A percentile compares a stretch with the other conserved stretches of the same genome.
Evolutionary conservation across 2,888 invertebrate species (phyloP).

Genomic region (Drosophila birchii): DNA sequence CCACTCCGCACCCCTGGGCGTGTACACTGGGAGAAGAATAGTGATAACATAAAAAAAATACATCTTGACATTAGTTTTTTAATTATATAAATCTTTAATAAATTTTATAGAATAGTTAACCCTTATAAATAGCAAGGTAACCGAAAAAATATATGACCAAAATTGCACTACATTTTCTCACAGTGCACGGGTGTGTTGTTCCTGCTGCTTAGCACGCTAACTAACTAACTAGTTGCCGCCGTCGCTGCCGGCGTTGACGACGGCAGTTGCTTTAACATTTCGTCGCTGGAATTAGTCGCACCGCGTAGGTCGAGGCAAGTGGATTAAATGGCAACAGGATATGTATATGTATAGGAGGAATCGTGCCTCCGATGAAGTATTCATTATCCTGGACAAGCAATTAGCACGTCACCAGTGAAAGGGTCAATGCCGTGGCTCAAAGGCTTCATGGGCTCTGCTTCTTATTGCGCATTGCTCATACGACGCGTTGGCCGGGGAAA

Average conservation of each 20-base stretch:
- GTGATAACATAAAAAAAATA: too few species aligned
- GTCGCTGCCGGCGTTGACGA: constrained; percentile 26
- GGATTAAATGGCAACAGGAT: constrained; percentile 67
- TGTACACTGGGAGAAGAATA: constrained; percentile 3
- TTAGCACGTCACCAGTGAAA: constrained; percentile 54
- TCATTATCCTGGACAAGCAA: constrained; percentile 69
- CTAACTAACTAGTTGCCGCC: constrained; percentile 48
- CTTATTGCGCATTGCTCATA: constrained; percentile 56
- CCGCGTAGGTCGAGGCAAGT: constrained; percentile 78
- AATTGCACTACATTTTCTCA: not conserved
- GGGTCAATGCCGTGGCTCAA: constrained; percentile 54
- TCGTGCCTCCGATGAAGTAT: constrained; percentile 33
- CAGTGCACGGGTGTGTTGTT: constrained; percentile 20
- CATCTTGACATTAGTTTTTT: not conserved
- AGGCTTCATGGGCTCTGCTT: constrained; percentile 38
- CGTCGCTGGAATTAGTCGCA: constrained; percentile 68
- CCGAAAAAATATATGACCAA: too few species aligned
- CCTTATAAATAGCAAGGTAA: too few species aligned
- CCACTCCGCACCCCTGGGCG: constrained; percentile 11
- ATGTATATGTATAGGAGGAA: constrained; percentile 16
- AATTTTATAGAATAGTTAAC: too few species aligned
- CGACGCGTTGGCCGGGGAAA: constrained; percentile 51
- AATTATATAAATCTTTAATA: too few species aligned
- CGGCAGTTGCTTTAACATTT: constrained; percentile 60
- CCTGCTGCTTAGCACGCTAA: constrained; percentile 54